phyloP scores from a whole-genome alignment of 2,797 vertebrate genomes.

The Gobio occitaniae region DNA sequence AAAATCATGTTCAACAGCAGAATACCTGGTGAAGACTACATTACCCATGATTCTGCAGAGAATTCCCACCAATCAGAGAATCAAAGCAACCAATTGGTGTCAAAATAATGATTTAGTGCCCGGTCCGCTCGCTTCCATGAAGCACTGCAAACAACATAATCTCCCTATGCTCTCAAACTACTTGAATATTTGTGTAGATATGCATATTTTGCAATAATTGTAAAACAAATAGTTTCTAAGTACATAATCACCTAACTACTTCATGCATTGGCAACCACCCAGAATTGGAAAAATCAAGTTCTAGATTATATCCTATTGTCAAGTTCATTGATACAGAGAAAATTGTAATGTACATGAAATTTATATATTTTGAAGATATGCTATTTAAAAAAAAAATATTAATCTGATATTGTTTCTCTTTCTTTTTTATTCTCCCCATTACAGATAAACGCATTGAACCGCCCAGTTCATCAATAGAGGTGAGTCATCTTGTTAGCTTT shows the following conservation, averaged over 20 bases:
- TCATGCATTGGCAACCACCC: neutral
- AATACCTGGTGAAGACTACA: no score
- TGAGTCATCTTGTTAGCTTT: constrained; percentile 54
- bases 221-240: neutral
- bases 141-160: neutral
- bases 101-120: neutral
- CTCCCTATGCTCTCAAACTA: neutral
- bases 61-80: neutral
- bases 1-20: no score
- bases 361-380: neutral
- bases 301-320: neutral
- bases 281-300: neutral
- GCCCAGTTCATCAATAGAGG: constrained; percentile 55
- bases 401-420: neutral
- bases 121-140: neutral
- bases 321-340: neutral
- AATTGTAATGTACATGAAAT: neutral
- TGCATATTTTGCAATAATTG: neutral
- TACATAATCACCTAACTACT: neutral
- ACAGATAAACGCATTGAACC: constrained; percentile 54
- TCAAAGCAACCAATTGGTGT: neutral
- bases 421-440: constrained; percentile 26
- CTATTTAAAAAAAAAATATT: neutral
- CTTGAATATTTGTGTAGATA: neutral
- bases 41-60: no score